These are phyloP conservation scores for Cyrtodaria siliqua DNA, from an alignment of 2,888 invertebrate genomes.

Conservation along the genomic window DNA sequence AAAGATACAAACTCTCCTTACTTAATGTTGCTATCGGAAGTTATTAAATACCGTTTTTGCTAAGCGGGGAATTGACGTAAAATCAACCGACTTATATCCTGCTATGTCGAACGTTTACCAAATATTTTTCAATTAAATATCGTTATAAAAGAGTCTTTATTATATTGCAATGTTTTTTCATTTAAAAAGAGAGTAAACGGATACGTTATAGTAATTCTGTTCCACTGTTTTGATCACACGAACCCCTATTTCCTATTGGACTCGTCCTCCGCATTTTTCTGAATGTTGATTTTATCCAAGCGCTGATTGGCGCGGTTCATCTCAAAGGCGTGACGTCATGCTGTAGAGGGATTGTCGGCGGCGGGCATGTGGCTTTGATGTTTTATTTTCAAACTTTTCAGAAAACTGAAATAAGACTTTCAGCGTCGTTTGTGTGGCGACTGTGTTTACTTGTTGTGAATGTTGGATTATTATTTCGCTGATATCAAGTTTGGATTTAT, in stretches of 20 bases:
- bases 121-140: too few relatives aligned
- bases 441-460: slow-evolving; percentile 1
- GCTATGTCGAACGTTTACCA: too few relatives aligned
- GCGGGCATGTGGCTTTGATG: slow-evolving; percentile 83
- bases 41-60: slow-evolving; percentile 54
- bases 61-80: slow-evolving; percentile 2
- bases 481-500: not conserved
- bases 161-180: too few relatives aligned
- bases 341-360: slow-evolving; percentile 81
- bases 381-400: slow-evolving; percentile 79
- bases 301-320: slow-evolving; percentile 83
- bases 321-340: slow-evolving; percentile 83
- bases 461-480: not conserved
- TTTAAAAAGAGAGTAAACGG: too few relatives aligned
- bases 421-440: not conserved
- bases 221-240: too few relatives aligned
- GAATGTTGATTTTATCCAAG: slow-evolving; percentile 80
- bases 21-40: slow-evolving; percentile 76
- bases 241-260: slow-evolving; percentile 57
- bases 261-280: slow-evolving; percentile 76
- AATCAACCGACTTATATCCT: not conserved
- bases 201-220: too few relatives aligned
- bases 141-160: too few relatives aligned
- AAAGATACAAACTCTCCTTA: slow-evolving; percentile 76
- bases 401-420: slow-evolving; percentile 10